Evolutionary conservation across 2,888 invertebrate species (phyloP).

Genomic region (Sphaeridia pumilis): DNA sequence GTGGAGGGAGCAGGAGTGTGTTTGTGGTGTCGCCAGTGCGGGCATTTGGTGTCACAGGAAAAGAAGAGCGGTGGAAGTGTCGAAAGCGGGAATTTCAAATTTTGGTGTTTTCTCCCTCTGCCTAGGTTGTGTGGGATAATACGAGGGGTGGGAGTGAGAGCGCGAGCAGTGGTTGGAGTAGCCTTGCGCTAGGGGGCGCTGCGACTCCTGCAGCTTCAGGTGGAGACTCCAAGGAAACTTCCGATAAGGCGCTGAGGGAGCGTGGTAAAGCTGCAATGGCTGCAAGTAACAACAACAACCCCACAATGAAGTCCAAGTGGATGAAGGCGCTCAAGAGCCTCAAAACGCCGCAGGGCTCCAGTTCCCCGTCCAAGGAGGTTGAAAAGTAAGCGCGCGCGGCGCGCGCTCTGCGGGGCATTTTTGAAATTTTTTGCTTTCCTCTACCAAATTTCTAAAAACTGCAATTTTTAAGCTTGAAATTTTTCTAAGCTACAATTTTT

Average conservation of each 20-base stretch:
- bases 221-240: constrained; percentile 18
- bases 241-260: too few species aligned
- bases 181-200: background rate
- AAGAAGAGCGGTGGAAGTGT: too few species aligned
- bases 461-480: too few species aligned
- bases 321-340: constrained; percentile 90
- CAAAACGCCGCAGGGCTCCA: constrained; percentile 48
- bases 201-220: background rate
- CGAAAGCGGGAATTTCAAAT: too few species aligned
- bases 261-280: too few species aligned
- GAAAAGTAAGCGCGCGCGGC: constrained; percentile 58
- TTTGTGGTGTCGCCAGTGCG: too few species aligned
- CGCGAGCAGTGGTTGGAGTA: background rate
- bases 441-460: constrained; percentile 1
- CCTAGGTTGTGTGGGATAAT: too few species aligned
- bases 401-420: background rate
- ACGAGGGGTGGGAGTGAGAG: constrained; percentile 2
- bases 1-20: too few species aligned
- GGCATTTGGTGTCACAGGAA: too few species aligned
- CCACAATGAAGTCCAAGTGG: constrained; percentile 86
- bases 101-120: too few species aligned
- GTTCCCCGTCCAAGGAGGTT: constrained; percentile 43
- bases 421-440: background rate
- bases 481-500: too few species aligned
- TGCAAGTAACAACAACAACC: too few species aligned